Evolutionary conservation across 2,888 invertebrate genomes (phyloP), one percentile per base, ranked within the genome.

Genomic region (Autographa pulchrina): DNA sequence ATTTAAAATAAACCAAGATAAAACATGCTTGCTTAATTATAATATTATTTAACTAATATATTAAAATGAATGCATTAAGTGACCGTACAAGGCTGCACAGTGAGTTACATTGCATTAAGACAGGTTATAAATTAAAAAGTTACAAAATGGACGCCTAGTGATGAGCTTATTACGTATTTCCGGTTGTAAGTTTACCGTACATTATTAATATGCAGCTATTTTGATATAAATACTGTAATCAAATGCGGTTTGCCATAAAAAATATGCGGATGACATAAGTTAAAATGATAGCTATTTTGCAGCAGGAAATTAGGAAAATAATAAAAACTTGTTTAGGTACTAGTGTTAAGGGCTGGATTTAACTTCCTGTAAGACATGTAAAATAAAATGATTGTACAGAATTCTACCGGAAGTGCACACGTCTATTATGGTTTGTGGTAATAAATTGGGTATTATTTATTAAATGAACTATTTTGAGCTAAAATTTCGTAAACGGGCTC

Each of bases 41-140:
- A 66, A 67, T 25, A 78, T 70, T 68, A 80, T 70, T 64, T 65
- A 31, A 74, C 61, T 67, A 74, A 32, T 58, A 68, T 20, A 20
- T 48, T 8, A 20, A 20, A 54, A 54, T 62, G 70, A 66, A 77
- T 74, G 70, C 60, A 80, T 71, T 60, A 60, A 65, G 62, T 65
- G 66, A 67, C 60, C 65, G 48, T 74, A 81, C 62, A 75, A 74
- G 72, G 75, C 69, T 69, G 64, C 38, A 61, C 31, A 65, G 31
- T 41, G 14, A 11, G 43, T 67, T 64, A 68, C 81, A 67, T 82
- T 73, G 73, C 77, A 62, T 65, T 72, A 52, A 76, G 80, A 82
- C 82, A 83, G 77, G 66, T 82, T 62, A 62, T 84, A 77, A 72
- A 83, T 82, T 81, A 81, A 82, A 80, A 84, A 74, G 72, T 84